A percentile compares a stretch with the other conserved stretches of the same genome.
Evolutionary conservation across 2,113 vertebrate species (phyloP).

Genomic region (Leptosomus discolor): DNA sequence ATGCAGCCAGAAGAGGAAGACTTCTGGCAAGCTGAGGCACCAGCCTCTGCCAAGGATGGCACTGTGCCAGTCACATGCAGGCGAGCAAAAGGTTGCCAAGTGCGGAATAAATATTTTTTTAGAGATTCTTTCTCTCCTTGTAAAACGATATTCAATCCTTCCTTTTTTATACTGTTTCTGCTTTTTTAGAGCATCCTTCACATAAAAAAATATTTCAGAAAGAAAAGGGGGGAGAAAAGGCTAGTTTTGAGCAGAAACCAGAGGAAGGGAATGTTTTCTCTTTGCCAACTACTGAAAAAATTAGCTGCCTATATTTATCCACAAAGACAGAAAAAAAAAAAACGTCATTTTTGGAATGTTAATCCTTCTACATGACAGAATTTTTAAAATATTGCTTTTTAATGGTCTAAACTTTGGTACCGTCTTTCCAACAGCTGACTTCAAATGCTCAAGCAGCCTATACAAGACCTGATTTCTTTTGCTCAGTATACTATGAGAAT

Average conservation of each 20-base stretch:
- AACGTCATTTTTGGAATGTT: neutral
- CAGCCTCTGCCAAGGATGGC: conserved; percentile 56
- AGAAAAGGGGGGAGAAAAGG: accelerated
- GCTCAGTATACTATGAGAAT: neutral
- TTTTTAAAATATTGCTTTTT: conserved; percentile 12
- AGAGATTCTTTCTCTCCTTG: conserved; percentile 23
- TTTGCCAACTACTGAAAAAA: neutral
- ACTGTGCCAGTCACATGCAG: conserved; percentile 48
- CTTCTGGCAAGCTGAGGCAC: conserved; percentile 75
- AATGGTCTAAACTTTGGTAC: neutral
- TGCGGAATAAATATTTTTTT: conserved; percentile 55
- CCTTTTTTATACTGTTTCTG: neutral
- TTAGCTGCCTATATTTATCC: conserved; percentile 24
- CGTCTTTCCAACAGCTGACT: conserved; percentile 29
- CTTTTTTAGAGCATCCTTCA: neutral
- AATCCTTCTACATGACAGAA: conserved; percentile 14
- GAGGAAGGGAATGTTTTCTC: neutral
- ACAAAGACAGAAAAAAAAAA: neutral
- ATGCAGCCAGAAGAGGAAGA: conserved; percentile 6
- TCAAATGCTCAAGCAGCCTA: neutral
- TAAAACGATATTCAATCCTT: conserved; percentile 20
- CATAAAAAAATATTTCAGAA: neutral
- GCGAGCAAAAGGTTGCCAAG: conserved; percentile 56
- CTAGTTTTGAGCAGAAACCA: neutral
- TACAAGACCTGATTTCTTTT: neutral